Evolutionary conservation across 2,113 vertebrate species (phyloP).

Genomic region (Lipophrys pholis): DNA sequence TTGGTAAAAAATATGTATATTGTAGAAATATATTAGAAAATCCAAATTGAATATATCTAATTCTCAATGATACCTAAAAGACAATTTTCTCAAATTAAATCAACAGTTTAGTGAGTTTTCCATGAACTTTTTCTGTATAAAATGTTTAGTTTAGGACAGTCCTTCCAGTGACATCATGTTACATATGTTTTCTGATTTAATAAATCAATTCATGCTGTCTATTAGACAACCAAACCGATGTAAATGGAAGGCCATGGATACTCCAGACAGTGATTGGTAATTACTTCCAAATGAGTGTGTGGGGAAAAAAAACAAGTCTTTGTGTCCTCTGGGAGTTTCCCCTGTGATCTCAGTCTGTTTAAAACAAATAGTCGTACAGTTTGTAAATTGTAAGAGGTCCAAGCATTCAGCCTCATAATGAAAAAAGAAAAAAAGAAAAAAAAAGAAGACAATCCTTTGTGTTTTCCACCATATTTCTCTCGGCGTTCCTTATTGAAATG

Average conservation of each 20-base stretch:
- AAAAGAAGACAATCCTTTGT: slow-evolving; percentile 1
- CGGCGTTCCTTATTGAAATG: slow-evolving; percentile 15
- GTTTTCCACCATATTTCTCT: background rate
- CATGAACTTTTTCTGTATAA: background rate
- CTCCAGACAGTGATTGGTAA: slow-evolving; percentile 57
- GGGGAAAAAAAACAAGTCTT: slow-evolving; percentile 27
- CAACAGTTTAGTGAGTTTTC: background rate
- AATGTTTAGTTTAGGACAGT: background rate
- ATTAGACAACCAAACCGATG: slow-evolving; percentile 40
- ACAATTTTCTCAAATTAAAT: background rate
- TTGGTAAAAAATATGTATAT: too few species aligned
- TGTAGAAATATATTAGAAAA: too few species aligned
- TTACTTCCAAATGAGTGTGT: slow-evolving; percentile 72
- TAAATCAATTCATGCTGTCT: background rate
- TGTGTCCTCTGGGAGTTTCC: slow-evolving; percentile 42
- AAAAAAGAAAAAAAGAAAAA: background rate
- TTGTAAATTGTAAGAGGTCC: slow-evolving; percentile 13
- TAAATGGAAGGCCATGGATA: slow-evolving; percentile 22
- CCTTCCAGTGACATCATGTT: slow-evolving; percentile 5
- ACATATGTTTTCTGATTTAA: background rate
- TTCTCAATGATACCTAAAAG: background rate
- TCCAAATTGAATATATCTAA: too few species aligned
- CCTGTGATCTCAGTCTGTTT: slow-evolving; percentile 49
- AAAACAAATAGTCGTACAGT: slow-evolving; percentile 61
- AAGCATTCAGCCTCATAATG: slow-evolving; percentile 6